Conservation (phyloP, 2,888 invertebrate genomes). For the Ophioninae sp. region DNA sequence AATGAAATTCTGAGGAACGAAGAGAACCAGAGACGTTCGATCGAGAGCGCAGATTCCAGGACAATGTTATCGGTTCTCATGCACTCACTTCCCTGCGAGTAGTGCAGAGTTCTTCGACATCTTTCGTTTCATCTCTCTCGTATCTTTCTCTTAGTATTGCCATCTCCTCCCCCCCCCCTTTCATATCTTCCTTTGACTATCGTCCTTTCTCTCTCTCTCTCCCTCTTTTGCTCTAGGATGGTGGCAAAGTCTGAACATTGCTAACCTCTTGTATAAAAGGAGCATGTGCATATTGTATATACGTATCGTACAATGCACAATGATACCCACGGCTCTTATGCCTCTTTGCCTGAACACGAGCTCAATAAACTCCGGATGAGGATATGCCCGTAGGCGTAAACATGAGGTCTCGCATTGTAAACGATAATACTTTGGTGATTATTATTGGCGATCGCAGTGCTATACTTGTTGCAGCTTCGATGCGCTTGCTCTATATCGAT, state of each 20-base stretch:
- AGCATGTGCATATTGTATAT: constrained; percentile 18
- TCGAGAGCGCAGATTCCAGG: constrained; percentile 57
- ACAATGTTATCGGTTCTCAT: constrained; percentile 63
- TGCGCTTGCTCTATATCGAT: background rate
- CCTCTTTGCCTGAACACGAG: constrained; percentile 24
- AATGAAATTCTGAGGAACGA: constrained; percentile 11
- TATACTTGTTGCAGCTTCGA: constrained; percentile 13
- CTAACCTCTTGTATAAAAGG: constrained; percentile 28
- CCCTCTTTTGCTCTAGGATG: constrained; percentile 10
- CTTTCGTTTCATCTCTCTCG: background rate
- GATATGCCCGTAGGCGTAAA: constrained; percentile 49
- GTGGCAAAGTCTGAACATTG: constrained; percentile 50
- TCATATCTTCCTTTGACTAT: background rate
- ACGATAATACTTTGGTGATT: constrained; percentile 44
- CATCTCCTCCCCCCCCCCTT: too few species aligned
- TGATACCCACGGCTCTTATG: constrained; percentile 36
- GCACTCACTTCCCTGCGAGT: constrained; percentile 35
- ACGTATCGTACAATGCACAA: constrained; percentile 36
- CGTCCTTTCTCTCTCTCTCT: background rate
- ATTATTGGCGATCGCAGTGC: constrained; percentile 47
- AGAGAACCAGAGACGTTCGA: constrained; percentile 48
- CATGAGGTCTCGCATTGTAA: constrained; percentile 44
- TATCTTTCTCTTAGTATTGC: too few species aligned
- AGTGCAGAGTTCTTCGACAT: constrained; percentile 15
- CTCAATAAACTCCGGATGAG: constrained; percentile 55